Percentiles rank a stretch among this genome's conserved stretches.
These are phyloP conservation scores for Halyomorpha halys DNA, from an alignment of 1,140 invertebrate genomes.

Conservation along the genomic window DNA sequence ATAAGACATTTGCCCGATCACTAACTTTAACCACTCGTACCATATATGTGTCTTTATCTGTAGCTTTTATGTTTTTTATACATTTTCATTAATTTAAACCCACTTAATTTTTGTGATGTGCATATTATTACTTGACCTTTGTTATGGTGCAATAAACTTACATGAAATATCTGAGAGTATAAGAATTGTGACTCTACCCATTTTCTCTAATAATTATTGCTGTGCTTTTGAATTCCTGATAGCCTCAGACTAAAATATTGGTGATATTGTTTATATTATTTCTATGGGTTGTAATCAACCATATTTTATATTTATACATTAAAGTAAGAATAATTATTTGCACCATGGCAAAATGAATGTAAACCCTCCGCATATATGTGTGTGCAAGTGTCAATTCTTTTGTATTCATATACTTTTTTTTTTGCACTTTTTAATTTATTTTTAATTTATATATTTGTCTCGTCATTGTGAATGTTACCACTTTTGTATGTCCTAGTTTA, in stretches of 20 bases:
- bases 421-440: constrained; percentile 37
- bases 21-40: constrained; percentile 24
- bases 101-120: constrained; percentile 21
- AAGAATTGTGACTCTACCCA: no score
- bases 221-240: no score
- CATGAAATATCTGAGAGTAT: no score
- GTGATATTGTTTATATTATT: no score
- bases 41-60: constrained; percentile 23
- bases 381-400: constrained; percentile 29
- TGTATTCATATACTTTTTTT: constrained; percentile 30
- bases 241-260: no score
- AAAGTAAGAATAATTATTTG: background rate
- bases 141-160: constrained; percentile 8
- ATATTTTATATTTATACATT: constrained; percentile 2
- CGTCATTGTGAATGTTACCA: constrained; percentile 34
- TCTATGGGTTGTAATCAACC: no score
- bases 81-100: constrained; percentile 19
- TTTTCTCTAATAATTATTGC: no score
- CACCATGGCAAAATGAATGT: constrained; percentile 14
- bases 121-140: constrained; percentile 18
- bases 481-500: constrained; percentile 31
- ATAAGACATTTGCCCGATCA: constrained; percentile 27
- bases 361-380: constrained; percentile 25
- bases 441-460: constrained; percentile 48
- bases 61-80: constrained; percentile 27